Conservation (phyloP, 2,113 vertebrate species). For the Mustelus asterias region DNA sequence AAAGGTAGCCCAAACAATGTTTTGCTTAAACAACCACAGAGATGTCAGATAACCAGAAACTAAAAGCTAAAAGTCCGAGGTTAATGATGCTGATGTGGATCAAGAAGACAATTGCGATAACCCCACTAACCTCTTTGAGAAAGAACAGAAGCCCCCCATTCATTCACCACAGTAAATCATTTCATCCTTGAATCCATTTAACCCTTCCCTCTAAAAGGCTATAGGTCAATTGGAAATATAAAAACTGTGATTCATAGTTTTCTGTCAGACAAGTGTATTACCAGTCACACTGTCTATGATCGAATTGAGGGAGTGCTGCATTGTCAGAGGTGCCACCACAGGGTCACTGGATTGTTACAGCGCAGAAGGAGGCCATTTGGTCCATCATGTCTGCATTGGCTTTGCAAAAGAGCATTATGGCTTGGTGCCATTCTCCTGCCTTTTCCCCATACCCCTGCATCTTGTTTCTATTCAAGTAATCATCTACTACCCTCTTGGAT, state of each 20-base stretch:
- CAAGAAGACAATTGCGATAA: not conserved
- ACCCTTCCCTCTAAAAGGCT: not conserved
- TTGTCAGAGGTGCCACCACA: not conserved
- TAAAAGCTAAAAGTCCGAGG: not conserved
- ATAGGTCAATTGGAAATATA: not conserved
- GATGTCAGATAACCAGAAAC: not conserved
- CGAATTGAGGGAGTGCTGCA: not conserved
- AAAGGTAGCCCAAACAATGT: not conserved
- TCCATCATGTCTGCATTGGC: too few relatives aligned
- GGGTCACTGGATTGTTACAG: too few relatives aligned
- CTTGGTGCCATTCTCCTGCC: too few relatives aligned
- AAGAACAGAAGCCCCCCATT: not conserved
- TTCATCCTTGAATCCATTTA: not conserved
- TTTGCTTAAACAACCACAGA: not conserved
- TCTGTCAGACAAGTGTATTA: not conserved
- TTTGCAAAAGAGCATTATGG: too few relatives aligned
- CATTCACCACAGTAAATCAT: not conserved
- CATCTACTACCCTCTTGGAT: too few relatives aligned
- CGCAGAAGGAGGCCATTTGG: too few relatives aligned
- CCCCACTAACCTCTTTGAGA: not conserved
- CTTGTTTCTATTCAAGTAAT: too few relatives aligned
- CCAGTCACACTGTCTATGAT: not conserved
- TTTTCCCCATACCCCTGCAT: too few relatives aligned
- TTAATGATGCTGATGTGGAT: not conserved
- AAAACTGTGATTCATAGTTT: not conserved